Percentiles rank a stretch among this genome's conserved stretches.
phyloP scores from a whole-genome alignment of 1,140 invertebrate species.

The Anastatus disparis region DNA sequence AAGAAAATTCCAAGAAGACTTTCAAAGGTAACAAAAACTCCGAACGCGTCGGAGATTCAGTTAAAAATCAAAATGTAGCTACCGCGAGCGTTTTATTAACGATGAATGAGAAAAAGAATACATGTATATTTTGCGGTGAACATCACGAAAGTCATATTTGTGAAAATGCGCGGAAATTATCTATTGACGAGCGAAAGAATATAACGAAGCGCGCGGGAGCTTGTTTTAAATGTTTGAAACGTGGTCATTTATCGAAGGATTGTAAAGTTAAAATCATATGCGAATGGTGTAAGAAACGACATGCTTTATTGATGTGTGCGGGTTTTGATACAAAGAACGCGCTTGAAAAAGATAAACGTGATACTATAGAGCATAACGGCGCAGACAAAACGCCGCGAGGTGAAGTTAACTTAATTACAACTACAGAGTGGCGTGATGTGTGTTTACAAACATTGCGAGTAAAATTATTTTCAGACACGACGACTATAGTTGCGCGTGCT shows the following conservation, averaged over 20 bases:
- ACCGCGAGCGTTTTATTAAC: background rate
- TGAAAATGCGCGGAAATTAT: constrained; percentile 26
- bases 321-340: background rate
- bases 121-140: background rate
- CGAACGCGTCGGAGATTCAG: too few relatives aligned
- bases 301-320: constrained; percentile 38
- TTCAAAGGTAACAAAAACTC: too few relatives aligned
- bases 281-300: constrained; percentile 7
- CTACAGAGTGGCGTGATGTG: too few relatives aligned
- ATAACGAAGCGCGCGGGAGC: constrained; percentile 8
- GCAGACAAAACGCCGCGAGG: too few relatives aligned
- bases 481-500: constrained; percentile 28
- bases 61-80: too few relatives aligned
- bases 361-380: constrained; percentile 34
- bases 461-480: constrained; percentile 36
- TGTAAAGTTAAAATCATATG: constrained; percentile 20
- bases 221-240: constrained; percentile 39
- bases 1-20: too few relatives aligned
- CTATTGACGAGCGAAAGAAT: background rate
- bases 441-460: too few relatives aligned
- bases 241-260: background rate
- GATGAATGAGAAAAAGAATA: background rate
- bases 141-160: constrained; percentile 27
- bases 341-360: constrained; percentile 1
- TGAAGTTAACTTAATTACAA: too few relatives aligned